Evolutionary conservation across 2,888 invertebrate genomes (phyloP).

Genomic region (Pachycephus smyrnensis): DNA sequence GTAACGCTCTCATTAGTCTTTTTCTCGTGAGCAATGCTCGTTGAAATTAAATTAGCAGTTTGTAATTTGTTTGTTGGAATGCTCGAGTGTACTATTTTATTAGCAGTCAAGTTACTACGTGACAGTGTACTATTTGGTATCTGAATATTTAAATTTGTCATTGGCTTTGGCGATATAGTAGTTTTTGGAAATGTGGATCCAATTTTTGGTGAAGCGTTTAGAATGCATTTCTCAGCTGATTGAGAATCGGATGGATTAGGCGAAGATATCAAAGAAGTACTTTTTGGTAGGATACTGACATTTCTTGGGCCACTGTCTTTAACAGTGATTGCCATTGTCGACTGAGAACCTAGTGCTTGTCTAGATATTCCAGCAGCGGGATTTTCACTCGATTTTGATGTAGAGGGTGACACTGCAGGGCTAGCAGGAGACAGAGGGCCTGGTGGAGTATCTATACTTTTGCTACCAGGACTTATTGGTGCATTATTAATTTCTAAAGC

Average conservation of each 20-base stretch:
- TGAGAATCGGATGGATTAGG: neutral
- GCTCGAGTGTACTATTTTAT: slow-evolving; percentile 11
- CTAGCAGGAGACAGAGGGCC: slow-evolving; percentile 34
- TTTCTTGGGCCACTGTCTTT: slow-evolving; percentile 19
- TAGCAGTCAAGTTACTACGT: slow-evolving; percentile 1
- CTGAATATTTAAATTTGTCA: slow-evolving; percentile 34
- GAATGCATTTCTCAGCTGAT: slow-evolving; percentile 5
- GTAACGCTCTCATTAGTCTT: neutral
- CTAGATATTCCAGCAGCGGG: slow-evolving; percentile 9
- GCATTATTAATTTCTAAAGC: slow-evolving; percentile 29
- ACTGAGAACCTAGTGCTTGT: neutral
- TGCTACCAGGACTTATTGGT: slow-evolving; percentile 15
- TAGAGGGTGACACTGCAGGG: slow-evolving; percentile 11
- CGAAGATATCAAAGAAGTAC: neutral
- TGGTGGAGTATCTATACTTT: slow-evolving; percentile 27
- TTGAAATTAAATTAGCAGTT: slow-evolving; percentile 9
- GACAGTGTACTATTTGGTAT: slow-evolving; percentile 28
- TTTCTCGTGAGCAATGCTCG: neutral
- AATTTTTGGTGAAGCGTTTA: slow-evolving; percentile 13
- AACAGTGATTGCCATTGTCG: slow-evolving; percentile 10
- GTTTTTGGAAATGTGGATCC: slow-evolving; percentile 10
- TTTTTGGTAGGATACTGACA: neutral
- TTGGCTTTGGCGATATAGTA: slow-evolving; percentile 9
- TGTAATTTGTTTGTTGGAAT: slow-evolving; percentile 13
- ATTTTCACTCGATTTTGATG: neutral